phyloP scores from a whole-genome alignment of 2,797 vertebrate genomes.

The Hippoglossus hippoglossus region DNA sequence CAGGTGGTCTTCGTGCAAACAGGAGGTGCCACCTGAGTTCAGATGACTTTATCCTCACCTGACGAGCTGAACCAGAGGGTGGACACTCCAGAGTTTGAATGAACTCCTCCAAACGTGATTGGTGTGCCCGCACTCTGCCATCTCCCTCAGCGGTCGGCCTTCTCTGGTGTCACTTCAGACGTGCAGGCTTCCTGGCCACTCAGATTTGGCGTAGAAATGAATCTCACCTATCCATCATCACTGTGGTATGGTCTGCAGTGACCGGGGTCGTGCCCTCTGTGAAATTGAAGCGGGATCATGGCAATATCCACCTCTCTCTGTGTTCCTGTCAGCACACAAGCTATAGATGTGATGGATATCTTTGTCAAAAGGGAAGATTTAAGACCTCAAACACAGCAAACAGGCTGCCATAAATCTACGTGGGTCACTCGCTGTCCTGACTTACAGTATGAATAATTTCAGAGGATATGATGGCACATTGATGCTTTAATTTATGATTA shows the following conservation, averaged over 20 bases:
- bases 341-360: conserved; percentile 74
- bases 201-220: conserved; percentile 68
- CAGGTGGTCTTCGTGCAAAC: background rate
- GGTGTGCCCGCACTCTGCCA: conserved; percentile 41
- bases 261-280: conserved; percentile 68
- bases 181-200: conserved; percentile 48
- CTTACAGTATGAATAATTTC: conserved; percentile 41
- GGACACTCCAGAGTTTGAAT: conserved; percentile 27
- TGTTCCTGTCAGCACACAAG: conserved; percentile 63
- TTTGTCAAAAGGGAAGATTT: conserved; percentile 74
- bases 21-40: conserved; percentile 19
- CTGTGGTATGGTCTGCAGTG: conserved; percentile 52
- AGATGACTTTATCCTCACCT: conserved; percentile 26
- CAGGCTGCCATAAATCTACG: conserved; percentile 53
- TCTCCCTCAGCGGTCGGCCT: conserved; percentile 21
- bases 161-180: conserved; percentile 36
- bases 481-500: conserved; percentile 47
- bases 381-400: conserved; percentile 59
- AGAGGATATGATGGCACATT: conserved; percentile 31
- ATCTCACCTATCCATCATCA: conserved; percentile 74
- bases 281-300: conserved; percentile 81
- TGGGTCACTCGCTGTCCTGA: conserved; percentile 40
- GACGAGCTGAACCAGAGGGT: conserved; percentile 7
- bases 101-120: conserved; percentile 30
- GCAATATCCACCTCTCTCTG: conserved; percentile 70